Base-by-base conservation (phyloP, 1,140 invertebrate genomes). In the Drosophila insularis region DNA sequence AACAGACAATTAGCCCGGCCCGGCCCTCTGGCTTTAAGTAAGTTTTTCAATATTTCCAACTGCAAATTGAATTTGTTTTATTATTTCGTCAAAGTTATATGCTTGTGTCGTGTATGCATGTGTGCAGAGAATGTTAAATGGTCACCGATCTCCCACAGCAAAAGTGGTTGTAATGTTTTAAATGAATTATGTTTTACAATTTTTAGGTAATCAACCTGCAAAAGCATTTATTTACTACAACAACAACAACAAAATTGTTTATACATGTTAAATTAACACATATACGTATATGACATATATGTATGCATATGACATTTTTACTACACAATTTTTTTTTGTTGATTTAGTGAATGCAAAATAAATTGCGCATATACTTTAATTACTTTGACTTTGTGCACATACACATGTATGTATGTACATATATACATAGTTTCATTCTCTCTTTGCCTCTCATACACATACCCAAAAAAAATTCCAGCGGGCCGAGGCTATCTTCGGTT, bases 341-440 rank as follows among this genome's bases (percentile, higher is more conserved):
- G 67, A 54, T 87, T 62, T 75, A 43, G 71, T 70, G 78, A 85
- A 81, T 89, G 78, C 87, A 87, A 90, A 90, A 90, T 89, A 90
- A 90, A 90, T 90, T 90, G 87, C 87, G 87, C 87, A 90, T 89
- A 90, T 90, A 90, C 74, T 90, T 90, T 90, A 90, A 90, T 90
- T 89, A 87, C 87, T 84, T 90, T 90, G 87, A 90, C 87, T 90
- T 81, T 80, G 67, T 68, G 71, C 70, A 80, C 64, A 77, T 68
- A 66, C 56, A 73, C 61, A 66, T n/a, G n/a, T n/a, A n/a, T n/a
- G n/a, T n/a, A n/a, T n/a, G n/a, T 55, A 63, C 60, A 68, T 11
- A 35, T 27, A 40, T 13, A 40, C 14, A 40, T 13, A 40, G 13
- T 10, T 7, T 46, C 8, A 46, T 17, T 19, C 17, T 8, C 7